Evolutionary conservation across 2,888 invertebrate genomes (phyloP).

Genomic region (Nymphalis c-album): DNA sequence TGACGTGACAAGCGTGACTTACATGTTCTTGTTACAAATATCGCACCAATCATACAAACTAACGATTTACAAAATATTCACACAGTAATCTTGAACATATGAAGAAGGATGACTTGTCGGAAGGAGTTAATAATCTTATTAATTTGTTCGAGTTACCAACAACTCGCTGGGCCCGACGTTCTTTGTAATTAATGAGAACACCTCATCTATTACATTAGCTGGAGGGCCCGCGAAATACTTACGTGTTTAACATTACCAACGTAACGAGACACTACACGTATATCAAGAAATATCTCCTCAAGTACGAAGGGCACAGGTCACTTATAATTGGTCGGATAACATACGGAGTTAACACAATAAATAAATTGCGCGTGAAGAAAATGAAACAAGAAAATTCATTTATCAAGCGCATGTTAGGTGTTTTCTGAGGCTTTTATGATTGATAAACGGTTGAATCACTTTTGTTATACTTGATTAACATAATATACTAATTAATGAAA

Average conservation of each 20-base stretch:
- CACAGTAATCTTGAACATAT: constrained; percentile 35
- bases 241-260: constrained; percentile 65
- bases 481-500: neutral
- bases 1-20: no score
- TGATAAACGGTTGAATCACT: constrained; percentile 47
- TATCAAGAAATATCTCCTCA: constrained; percentile 26
- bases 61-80: constrained; percentile 13
- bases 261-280: constrained; percentile 50
- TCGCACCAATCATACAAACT: neutral
- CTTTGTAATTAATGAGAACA: constrained; percentile 81
- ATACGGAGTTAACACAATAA: constrained; percentile 70
- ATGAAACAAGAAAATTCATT: constrained; percentile 76
- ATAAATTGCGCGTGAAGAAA: constrained; percentile 78
- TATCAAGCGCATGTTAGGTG: constrained; percentile 58
- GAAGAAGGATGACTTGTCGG: constrained; percentile 76
- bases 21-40: neutral
- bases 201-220: constrained; percentile 81
- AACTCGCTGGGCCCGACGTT: constrained; percentile 73
- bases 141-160: constrained; percentile 74
- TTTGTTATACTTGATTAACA: constrained; percentile 33
- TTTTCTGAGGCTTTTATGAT: constrained; percentile 49
- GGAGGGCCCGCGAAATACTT: constrained; percentile 66
- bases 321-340: constrained; percentile 50
- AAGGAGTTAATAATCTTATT: constrained; percentile 79
- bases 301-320: constrained; percentile 45